Percentiles rank a stretch among this genome's conserved stretches.
phyloP scores from a whole-genome alignment of 2,113 vertebrate species.

The Haplochromis vanheusdeni region DNA sequence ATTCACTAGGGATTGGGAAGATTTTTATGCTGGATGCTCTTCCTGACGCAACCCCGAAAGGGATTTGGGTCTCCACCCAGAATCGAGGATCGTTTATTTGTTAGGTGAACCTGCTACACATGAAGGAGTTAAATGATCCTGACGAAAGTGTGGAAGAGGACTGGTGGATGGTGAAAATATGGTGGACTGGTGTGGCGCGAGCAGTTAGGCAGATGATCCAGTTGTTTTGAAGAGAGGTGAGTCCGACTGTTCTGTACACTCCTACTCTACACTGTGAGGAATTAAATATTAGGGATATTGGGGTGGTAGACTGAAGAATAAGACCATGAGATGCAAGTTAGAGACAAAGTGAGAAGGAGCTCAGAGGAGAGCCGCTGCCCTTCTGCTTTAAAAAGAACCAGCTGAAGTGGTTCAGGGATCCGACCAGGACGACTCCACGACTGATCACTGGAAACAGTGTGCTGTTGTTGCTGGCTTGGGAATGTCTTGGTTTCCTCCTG shows the following conservation, averaged over 20 bases:
- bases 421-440: accelerated
- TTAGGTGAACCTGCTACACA: neutral
- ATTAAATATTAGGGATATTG: neutral
- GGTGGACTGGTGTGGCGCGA: neutral
- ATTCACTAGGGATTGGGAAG: neutral
- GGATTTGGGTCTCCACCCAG: neutral
- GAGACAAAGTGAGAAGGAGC: neutral
- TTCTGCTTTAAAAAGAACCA: neutral
- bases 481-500: neutral
- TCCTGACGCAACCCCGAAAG: neutral
- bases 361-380: neutral
- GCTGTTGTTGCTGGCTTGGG: neutral
- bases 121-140: neutral
- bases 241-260: neutral
- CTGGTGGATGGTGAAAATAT: neutral
- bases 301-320: neutral
- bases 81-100: neutral
- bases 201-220: neutral
- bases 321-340: neutral
- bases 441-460: neutral
- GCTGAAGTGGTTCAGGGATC: neutral
- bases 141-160: neutral
- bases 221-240: neutral
- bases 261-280: neutral
- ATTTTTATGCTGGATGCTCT: neutral